Conservation (phyloP, 2,888 invertebrate genomes). For the Ormia ochracea region DNA sequence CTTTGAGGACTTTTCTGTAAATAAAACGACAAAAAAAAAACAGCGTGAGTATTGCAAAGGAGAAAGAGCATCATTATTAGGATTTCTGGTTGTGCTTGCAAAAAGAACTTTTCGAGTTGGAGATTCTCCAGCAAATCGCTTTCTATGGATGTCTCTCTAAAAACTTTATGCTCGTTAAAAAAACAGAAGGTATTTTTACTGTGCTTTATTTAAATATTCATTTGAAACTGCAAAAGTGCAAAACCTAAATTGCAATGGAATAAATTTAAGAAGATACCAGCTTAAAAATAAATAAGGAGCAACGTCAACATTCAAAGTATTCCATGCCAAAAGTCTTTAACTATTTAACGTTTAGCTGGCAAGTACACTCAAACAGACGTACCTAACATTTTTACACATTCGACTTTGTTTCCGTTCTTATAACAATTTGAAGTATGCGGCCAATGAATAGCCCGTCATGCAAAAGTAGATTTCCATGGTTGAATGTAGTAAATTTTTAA, state of each 20-base stretch:
- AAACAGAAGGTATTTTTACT: too few relatives aligned
- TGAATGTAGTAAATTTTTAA: neutral
- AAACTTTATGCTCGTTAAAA: too few relatives aligned
- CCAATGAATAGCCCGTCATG: conserved; percentile 2
- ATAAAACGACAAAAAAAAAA: neutral
- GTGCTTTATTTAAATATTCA: conserved; percentile 27
- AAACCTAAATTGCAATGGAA: conserved; percentile 12
- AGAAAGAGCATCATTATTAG: neutral
- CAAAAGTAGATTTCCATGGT: neutral
- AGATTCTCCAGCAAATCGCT: neutral
- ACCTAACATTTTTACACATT: too few relatives aligned
- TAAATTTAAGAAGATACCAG: neutral
- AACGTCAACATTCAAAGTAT: conserved; percentile 40
- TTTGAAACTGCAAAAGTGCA: conserved; percentile 28
- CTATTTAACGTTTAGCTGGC: conserved; percentile 23
- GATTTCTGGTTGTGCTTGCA: neutral
- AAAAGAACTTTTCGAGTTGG: conserved; percentile 15
- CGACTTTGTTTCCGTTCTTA: neutral
- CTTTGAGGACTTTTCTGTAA: conserved; percentile 4
- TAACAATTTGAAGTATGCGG: conserved; percentile 18
- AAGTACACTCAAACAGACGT: neutral
- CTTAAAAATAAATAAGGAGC: neutral
- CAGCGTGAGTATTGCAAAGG: neutral
- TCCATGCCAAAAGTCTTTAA: conserved; percentile 49
- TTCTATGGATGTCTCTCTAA: neutral